Conservation (phyloP, 2,888 invertebrate species). For the Leuctra nigra region DNA sequence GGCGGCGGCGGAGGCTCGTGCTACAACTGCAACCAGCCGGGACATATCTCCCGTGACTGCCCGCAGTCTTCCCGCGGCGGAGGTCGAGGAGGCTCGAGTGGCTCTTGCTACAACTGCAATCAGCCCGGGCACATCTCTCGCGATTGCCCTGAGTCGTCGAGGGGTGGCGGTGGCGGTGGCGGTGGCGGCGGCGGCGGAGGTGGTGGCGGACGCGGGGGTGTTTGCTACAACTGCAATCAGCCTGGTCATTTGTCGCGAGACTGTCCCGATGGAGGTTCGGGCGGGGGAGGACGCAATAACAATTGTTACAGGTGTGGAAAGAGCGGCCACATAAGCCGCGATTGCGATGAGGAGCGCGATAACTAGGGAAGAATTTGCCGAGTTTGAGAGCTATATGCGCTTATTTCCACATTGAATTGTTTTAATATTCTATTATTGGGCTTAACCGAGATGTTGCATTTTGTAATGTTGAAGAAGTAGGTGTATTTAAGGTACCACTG, state of each 20-base stretch:
- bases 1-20: constrained; percentile 38
- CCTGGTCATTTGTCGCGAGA: constrained; percentile 5
- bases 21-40: constrained; percentile 63
- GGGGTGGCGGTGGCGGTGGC: constrained; percentile 6
- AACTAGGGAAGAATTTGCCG: constrained; percentile 37
- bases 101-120: constrained; percentile 10
- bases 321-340: constrained; percentile 84
- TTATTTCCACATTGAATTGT: constrained; percentile 8
- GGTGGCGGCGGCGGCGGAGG: constrained; percentile 52
- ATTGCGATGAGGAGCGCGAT: constrained; percentile 76
- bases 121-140: constrained; percentile 6
- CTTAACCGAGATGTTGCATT: constrained; percentile 10
- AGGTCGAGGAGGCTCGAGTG: constrained; percentile 39
- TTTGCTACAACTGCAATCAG: constrained; percentile 45
- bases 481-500: no score
- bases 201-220: constrained; percentile 26
- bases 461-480: constrained; percentile 8
- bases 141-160: constrained; percentile 4
- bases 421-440: constrained; percentile 6
- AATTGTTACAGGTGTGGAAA: constrained; percentile 87
- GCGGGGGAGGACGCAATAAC: constrained; percentile 51
- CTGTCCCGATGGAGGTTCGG: constrained; percentile 31
- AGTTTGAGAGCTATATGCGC: constrained; percentile 13
- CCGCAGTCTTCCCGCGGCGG: constrained; percentile 40
- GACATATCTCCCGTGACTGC: constrained; percentile 58